phyloP scores from a whole-genome alignment of 2,113 vertebrate species.

The Illadopsis cleaveri region DNA sequence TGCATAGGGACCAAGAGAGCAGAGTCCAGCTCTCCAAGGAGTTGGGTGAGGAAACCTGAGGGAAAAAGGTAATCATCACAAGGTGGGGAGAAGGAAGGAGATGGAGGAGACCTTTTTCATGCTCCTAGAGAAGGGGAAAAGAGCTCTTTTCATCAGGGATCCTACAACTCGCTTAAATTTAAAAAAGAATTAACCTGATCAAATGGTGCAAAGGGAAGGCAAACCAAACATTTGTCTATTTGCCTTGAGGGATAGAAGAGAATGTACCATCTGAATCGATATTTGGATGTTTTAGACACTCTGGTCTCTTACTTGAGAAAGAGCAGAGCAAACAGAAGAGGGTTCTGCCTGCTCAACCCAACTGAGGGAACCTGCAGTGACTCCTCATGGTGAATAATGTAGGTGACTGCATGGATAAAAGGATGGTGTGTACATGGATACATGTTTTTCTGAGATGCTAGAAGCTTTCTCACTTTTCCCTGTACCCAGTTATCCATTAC shows the following conservation, averaged over 20 bases:
- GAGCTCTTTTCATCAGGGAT: not conserved
- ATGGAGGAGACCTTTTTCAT: not conserved
- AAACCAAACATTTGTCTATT: conserved; percentile 26
- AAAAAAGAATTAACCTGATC: not conserved
- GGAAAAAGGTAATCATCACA: not conserved
- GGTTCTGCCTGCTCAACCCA: not conserved
- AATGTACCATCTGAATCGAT: conserved; percentile 6
- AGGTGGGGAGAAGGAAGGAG: not conserved
- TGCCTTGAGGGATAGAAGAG: not conserved
- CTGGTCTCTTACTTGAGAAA: not conserved
- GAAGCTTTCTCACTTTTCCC: not conserved
- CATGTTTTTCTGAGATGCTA: not conserved
- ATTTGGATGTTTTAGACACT: not conserved
- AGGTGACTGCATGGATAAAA: not conserved
- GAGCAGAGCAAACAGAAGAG: not conserved
- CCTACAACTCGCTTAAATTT: not conserved
- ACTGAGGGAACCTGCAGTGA: not conserved
- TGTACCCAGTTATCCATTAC: not conserved
- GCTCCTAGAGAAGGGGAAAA: not conserved
- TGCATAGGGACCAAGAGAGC: not conserved
- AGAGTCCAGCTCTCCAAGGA: not conserved
- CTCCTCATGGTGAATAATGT: not conserved
- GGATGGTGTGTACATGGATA: not conserved
- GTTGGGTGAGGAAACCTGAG: not conserved
- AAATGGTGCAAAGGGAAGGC: not conserved